A percentile compares a stretch with the other conserved stretches of the same genome.
Evolutionary conservation across 2,113 vertebrate species (phyloP).

Genomic region (Mixornis gularis): DNA sequence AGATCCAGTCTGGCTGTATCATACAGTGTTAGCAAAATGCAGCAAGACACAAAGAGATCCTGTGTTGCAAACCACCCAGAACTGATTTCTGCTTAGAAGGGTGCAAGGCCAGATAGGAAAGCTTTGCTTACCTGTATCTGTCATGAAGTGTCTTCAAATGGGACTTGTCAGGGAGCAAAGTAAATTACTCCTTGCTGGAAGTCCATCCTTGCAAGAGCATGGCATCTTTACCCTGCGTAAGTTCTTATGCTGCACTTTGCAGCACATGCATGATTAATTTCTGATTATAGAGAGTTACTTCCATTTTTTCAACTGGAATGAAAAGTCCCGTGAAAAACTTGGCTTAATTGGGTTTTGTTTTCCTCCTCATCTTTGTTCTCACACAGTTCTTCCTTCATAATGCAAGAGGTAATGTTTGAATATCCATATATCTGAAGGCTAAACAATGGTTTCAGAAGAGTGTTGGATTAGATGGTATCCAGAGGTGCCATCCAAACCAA

Average conservation of each 20-base stretch:
- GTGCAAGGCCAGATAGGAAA: neutral
- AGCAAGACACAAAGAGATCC: neutral
- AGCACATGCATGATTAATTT: neutral
- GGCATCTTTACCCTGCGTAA: neutral
- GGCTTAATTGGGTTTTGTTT: neutral
- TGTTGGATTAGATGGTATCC: neutral
- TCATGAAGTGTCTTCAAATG: neutral
- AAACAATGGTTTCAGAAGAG: neutral
- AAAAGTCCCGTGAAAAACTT: rapidly evolving
- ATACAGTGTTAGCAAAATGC: neutral
- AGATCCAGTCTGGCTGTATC: neutral
- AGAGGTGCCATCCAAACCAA: neutral
- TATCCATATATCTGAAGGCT: neutral
- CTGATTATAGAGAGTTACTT: neutral
- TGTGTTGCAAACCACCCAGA: neutral
- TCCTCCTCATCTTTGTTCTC: neutral
- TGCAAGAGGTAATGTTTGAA: neutral
- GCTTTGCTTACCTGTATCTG: neutral
- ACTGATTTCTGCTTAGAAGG: neutral
- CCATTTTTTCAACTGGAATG: neutral
- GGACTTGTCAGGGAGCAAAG: neutral
- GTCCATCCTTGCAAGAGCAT: neutral
- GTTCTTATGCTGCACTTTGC: neutral
- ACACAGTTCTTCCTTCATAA: neutral
- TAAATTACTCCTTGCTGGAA: neutral